Evolutionary conservation across 1,140 invertebrate genomes (phyloP), one percentile per base, ranked within the genome.

Genomic region (Achatina immaculata): DNA sequence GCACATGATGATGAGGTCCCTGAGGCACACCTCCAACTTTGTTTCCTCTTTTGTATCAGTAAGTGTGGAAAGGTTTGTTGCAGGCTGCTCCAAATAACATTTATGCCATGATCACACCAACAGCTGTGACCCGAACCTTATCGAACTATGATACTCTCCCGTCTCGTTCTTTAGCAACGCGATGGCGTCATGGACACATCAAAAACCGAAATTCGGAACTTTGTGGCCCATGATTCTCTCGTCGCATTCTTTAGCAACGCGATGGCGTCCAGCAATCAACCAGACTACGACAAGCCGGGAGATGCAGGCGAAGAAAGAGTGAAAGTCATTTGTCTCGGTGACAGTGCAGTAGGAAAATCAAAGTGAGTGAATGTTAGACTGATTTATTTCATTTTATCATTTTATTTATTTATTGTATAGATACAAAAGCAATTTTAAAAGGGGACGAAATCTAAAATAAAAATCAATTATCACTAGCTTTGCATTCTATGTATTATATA

Each of bases 261-360:
- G 81, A 90, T 90, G 89, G 88, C 89, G 71, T 82, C 83, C 36
- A 85, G 81, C 78, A 83, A 81, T 69, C 85, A 85, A 66, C 89
- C 89, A 62, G 87, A 90, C 83, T 93, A 93, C 83, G 92, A 92
- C 82, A 85, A 90, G 81, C 82, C 83, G 40, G 89, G 87, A 19
- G 89, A 86, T 62, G 88, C 90, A 58, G 92, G 89, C 51, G 90
- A 92, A 82, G 85, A 91, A 36, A 90, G 92, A 85, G 91, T 93
- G 9, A 93, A 93, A 90, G 90, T 93, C 11, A 93, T 93, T 82
- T 93, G 92, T 82, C 85, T 93, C 9, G 93, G 93, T 28, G 93
- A 93, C 85, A 93, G 93, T 89, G 93, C 93, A 43, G 93, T 93
- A n/a, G 93, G 93, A 51, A 93, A 93, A 88, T 93, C 92, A 66